phyloP scores from a whole-genome alignment of 2,797 vertebrate species.

The Microctenopoma steveboyesi region DNA sequence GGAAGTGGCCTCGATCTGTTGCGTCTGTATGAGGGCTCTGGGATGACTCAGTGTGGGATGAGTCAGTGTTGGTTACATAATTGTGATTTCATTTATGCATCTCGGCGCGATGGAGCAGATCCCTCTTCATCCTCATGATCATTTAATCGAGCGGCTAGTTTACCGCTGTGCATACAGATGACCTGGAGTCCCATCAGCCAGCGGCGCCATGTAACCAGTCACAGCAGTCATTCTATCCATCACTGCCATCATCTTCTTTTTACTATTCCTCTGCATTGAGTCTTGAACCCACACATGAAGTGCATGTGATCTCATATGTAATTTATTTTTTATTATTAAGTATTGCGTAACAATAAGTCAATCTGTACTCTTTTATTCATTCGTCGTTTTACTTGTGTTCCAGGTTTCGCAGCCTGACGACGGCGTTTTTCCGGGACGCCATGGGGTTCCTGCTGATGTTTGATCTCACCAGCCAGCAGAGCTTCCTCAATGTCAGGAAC shows the following conservation, averaged over 20 bases:
- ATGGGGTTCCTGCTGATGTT: constrained; percentile 98
- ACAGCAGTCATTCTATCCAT: too few relatives aligned
- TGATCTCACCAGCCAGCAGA: constrained; percentile 97
- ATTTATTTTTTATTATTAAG: too few relatives aligned
- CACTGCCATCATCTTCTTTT: too few relatives aligned
- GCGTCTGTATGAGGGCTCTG: constrained; percentile 27
- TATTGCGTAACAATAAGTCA: too few relatives aligned
- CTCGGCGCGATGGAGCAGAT: constrained; percentile 12
- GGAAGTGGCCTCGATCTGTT: constrained; percentile 32
- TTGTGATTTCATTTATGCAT: constrained; percentile 28
- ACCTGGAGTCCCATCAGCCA: background rate
- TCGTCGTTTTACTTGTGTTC: background rate
- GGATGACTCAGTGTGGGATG: constrained; percentile 58
- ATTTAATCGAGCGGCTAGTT: background rate
- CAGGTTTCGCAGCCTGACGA: constrained; percentile 95
- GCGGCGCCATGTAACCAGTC: too few relatives aligned
- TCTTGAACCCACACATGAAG: too few relatives aligned
- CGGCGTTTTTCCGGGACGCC: constrained; percentile 95
- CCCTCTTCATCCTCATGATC: constrained; percentile 7
- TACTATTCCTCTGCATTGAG: too few relatives aligned
- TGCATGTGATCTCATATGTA: too few relatives aligned
- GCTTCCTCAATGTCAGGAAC: constrained; percentile 95
- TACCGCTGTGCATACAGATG: background rate
- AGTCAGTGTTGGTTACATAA: constrained; percentile 51
- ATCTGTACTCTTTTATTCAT: too few relatives aligned